Percentiles rank a stretch among this genome's conserved stretches.
These are phyloP conservation scores for Thaumetopoea pityocampa DNA, from an alignment of 1,140 invertebrate species.

Conservation along the genomic window DNA sequence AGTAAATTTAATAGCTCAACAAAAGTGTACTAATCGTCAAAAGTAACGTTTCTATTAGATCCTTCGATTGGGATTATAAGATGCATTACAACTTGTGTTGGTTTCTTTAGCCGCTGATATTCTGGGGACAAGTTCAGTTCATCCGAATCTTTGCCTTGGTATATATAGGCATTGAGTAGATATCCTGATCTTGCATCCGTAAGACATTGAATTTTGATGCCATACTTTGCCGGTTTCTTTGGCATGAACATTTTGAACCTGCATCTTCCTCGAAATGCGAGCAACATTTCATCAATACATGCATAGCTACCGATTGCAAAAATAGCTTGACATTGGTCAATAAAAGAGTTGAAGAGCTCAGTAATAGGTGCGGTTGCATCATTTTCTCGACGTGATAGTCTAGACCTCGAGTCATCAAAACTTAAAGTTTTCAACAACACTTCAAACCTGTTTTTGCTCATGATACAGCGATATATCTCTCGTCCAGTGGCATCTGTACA, in stretches of 20 bases:
- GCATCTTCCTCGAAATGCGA: constrained; percentile 48
- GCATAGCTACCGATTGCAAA: constrained; percentile 18
- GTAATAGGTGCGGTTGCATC: constrained; percentile 26
- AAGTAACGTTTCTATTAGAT: no score
- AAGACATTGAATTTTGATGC: no score
- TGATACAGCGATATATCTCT: constrained; percentile 29
- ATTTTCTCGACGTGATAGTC: constrained; percentile 14
- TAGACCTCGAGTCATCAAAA: constrained; percentile 22
- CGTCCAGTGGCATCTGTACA: constrained; percentile 36
- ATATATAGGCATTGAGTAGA: no score
- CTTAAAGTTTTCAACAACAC: constrained; percentile 18
- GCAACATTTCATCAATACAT: constrained; percentile 61
- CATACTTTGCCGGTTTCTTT: constrained; percentile 62
- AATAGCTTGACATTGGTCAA: constrained; percentile 15
- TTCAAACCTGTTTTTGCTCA: constrained; percentile 25
- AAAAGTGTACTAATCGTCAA: no score
- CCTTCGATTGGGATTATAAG: no score
- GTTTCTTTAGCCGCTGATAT: no score
- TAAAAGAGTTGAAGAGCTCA: constrained; percentile 18
- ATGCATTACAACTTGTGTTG: no score
- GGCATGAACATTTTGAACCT: constrained; percentile 63
- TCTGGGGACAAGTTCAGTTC: no score
- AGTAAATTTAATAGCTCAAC: neutral
- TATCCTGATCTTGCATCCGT: no score
- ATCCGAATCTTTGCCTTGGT: no score